A percentile compares a stretch with the other conserved stretches of the same genome.
Conservation (phyloP, 2,888 invertebrate genomes). For the Megamerina dolium region DNA sequence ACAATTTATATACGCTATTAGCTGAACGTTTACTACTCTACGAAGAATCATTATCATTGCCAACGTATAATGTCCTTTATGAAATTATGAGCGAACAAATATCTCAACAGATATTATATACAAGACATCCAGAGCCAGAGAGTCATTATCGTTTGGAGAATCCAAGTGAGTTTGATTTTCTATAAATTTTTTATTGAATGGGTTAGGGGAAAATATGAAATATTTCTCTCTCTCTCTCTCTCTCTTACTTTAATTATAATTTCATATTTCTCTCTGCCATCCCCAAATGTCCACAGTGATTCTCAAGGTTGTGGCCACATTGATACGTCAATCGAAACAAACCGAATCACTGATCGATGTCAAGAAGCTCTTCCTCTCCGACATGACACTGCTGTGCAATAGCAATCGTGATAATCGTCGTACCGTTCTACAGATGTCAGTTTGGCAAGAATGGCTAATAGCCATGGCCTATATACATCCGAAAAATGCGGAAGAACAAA, state of each 20-base stretch:
- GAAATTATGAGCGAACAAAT: constrained; percentile 98
- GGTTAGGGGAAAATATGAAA: no score
- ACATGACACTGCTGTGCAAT: constrained; percentile 96
- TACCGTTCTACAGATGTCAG: constrained; percentile 98
- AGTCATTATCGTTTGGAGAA: constrained; percentile 92
- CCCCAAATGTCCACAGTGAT: constrained; percentile 64
- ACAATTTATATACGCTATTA: constrained; percentile 94
- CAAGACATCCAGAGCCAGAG: constrained; percentile 92
- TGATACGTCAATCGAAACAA: constrained; percentile 94
- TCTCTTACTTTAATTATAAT: constrained; percentile 3
- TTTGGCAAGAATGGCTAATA: constrained; percentile 99
- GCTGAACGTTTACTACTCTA: constrained; percentile 86
- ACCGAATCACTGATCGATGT: constrained; percentile 86
- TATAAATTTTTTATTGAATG: background rate
- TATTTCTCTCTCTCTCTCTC: background rate
- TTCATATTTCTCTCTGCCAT: constrained; percentile 3
- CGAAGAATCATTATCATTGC: constrained; percentile 83
- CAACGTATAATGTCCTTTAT: constrained; percentile 97
- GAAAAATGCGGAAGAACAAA: constrained; percentile 88
- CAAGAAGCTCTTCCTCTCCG: constrained; percentile 93
- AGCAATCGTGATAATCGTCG: constrained; percentile 95
- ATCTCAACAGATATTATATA: constrained; percentile 88
- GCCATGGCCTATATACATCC: constrained; percentile 98
- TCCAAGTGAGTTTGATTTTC: constrained; percentile 67
- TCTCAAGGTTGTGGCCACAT: constrained; percentile 94